phyloP scores from a whole-genome alignment of 2,113 vertebrate species.

The Rhinoptilus africanus region DNA sequence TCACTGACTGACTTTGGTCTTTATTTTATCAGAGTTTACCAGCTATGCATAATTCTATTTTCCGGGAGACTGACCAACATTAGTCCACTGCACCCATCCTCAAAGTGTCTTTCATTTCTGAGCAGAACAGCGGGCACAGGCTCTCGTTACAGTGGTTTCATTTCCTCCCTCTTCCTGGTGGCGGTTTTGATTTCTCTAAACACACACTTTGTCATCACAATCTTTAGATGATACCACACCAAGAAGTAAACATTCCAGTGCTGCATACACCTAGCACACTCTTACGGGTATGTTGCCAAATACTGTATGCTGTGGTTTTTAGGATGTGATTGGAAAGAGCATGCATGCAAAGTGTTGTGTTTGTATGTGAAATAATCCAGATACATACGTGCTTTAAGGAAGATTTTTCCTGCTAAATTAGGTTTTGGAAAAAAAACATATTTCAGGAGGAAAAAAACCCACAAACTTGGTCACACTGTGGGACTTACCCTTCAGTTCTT shows the following conservation, averaged over 20 bases:
- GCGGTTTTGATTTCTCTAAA: conserved; percentile 15
- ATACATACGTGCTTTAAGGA: neutral
- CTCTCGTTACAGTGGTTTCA: neutral
- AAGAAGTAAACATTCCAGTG: neutral
- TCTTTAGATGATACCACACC: neutral
- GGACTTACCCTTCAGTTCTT: neutral
- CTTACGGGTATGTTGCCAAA: neutral
- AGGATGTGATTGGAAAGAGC: neutral
- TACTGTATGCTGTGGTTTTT: neutral
- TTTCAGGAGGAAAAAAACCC: neutral
- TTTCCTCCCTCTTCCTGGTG: conserved; percentile 35
- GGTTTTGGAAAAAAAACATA: neutral
- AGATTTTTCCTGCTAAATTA: neutral
- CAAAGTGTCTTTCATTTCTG: neutral
- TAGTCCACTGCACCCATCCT: neutral
- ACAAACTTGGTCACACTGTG: neutral
- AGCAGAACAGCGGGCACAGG: neutral
- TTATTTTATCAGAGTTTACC: conserved; percentile 56
- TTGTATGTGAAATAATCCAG: neutral
- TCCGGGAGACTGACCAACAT: conserved; percentile 36
- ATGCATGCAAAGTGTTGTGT: rapidly evolving
- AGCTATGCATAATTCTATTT: conserved; percentile 63
- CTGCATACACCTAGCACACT: neutral
- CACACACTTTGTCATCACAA: neutral
- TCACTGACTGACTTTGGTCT: conserved; percentile 6